A percentile compares a stretch with the other conserved stretches of the same genome.
phyloP scores from a whole-genome alignment of 2,113 vertebrate species.

The Miniopterus natalensis region DNA sequence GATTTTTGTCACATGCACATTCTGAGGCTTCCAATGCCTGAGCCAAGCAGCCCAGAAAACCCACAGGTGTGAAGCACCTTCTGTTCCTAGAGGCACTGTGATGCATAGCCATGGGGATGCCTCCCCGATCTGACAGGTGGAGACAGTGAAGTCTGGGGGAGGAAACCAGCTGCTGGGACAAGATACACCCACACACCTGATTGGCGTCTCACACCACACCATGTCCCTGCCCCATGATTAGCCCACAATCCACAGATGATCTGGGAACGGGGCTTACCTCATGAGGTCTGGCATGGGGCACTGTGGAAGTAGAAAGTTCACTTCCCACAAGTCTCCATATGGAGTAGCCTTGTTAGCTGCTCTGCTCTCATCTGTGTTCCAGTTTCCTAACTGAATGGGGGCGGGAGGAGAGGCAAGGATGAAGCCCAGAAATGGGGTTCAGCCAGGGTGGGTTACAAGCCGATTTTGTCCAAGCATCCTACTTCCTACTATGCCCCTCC shows the following conservation, averaged over 20 bases:
- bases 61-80: slow-evolving; percentile 45
- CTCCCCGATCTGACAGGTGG: slow-evolving; percentile 58
- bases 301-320: background rate
- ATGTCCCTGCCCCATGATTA: background rate
- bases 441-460: background rate
- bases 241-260: too few relatives aligned
- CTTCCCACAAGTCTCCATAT: background rate
- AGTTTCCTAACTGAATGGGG: background rate
- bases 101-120: background rate
- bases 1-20: background rate
- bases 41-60: background rate
- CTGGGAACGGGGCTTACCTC: background rate
- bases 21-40: background rate
- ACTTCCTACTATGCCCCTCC: background rate
- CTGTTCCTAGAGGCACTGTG: slow-evolving; percentile 55
- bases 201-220: background rate
- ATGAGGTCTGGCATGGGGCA: background rate
- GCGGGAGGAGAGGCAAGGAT: background rate
- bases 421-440: background rate
- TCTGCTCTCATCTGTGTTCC: background rate
- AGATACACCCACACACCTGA: background rate
- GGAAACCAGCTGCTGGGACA: background rate
- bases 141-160: background rate
- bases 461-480: background rate
- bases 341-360: background rate